Conservation (phyloP, 2,113 vertebrate species). For the Grantiella picta region DNA sequence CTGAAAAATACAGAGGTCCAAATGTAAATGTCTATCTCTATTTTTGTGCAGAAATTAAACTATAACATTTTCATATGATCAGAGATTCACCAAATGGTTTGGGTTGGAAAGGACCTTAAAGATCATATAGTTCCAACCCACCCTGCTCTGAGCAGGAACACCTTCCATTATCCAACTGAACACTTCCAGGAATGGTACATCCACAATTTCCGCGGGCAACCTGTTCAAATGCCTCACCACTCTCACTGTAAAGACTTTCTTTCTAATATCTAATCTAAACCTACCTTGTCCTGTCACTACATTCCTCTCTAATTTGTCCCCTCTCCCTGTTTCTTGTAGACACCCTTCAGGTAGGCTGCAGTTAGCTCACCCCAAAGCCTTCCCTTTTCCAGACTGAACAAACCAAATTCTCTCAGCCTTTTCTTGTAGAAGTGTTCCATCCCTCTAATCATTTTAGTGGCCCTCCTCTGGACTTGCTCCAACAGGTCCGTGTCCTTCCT, state of each 20-base stretch:
- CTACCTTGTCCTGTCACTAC: background rate
- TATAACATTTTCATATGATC: background rate
- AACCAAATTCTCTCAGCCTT: background rate
- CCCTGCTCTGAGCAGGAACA: background rate
- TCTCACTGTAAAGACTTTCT: background rate
- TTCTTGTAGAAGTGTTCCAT: background rate
- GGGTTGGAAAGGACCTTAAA: background rate
- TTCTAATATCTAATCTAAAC: background rate
- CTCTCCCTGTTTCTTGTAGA: background rate
- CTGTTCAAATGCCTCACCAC: background rate
- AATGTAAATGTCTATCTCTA: background rate
- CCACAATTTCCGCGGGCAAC: background rate
- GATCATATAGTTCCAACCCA: background rate
- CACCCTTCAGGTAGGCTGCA: background rate
- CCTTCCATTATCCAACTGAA: background rate
- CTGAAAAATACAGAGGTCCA: background rate
- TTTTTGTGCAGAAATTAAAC: background rate
- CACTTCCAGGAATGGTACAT: background rate
- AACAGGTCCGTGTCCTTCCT: background rate
- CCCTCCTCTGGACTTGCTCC: fast-evolving
- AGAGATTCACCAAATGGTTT: background rate
- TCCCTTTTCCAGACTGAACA: background rate
- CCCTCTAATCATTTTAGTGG: background rate
- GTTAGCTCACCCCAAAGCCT: background rate
- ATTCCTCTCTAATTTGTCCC: background rate